Conservation (phyloP, 2,113 vertebrate genomes). For the Oncorhynchus tshawytscha region DNA sequence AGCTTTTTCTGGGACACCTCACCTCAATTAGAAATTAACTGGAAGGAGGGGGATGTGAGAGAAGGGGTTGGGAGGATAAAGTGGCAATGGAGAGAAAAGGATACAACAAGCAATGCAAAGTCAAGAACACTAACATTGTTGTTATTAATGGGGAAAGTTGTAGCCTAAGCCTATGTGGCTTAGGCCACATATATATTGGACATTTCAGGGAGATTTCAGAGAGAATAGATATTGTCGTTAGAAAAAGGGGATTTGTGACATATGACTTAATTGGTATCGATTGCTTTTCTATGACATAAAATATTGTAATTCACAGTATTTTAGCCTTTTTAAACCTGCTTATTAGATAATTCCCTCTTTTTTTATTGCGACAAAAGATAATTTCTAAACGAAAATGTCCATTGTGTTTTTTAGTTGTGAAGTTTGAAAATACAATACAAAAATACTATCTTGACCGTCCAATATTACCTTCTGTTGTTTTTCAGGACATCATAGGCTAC, state of each 20-base stretch:
- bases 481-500: no score
- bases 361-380: no score
- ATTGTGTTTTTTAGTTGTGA: no score
- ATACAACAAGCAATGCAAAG: constrained; percentile 9
- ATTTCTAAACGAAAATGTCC: no score
- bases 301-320: neutral
- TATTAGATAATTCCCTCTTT: no score
- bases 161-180: no score
- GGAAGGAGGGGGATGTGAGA: neutral
- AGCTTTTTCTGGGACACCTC: constrained; percentile 46
- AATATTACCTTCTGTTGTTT: no score
- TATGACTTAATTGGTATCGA: neutral
- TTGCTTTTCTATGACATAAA: neutral
- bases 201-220: neutral
- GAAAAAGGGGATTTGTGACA: neutral
- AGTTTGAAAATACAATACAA: no score
- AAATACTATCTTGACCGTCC: no score
- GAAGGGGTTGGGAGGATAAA: neutral
- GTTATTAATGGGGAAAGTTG: no score
- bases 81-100: constrained; percentile 22
- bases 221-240: neutral
- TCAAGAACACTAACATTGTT: neutral
- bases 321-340: neutral
- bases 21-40: constrained; percentile 28
- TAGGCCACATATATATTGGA: neutral